These are phyloP conservation scores for Nasonia vitripennis DNA, from an alignment of 1,140 invertebrate species.

Conservation along the genomic window DNA sequence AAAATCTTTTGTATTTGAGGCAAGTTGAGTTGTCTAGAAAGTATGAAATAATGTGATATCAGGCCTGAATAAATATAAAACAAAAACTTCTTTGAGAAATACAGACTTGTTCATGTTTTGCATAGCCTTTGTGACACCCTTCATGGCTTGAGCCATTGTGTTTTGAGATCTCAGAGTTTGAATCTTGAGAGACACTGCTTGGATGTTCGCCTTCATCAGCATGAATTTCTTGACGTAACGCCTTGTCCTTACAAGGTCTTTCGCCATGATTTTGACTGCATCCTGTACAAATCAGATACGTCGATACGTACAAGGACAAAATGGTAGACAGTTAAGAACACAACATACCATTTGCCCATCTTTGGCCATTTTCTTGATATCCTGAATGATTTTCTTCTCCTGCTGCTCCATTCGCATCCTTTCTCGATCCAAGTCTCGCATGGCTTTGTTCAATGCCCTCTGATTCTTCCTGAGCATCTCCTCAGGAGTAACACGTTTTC, in stretches of 20 bases:
- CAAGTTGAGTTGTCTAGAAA: conserved; percentile 91
- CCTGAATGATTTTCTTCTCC: conserved; percentile 98
- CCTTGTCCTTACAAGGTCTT: conserved; percentile 97
- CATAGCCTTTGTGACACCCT: conserved; percentile 99
- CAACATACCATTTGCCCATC: conserved; percentile 96
- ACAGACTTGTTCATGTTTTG: conserved; percentile 95
- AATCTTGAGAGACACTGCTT: conserved; percentile 98
- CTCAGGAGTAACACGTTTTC: conserved; percentile 95
- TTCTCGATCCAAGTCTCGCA: conserved; percentile 97
- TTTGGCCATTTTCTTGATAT: conserved; percentile 99
- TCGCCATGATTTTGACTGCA: conserved; percentile 99
- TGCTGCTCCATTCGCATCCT: conserved; percentile 97
- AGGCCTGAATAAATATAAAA: background rate
- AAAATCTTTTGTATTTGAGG: conserved; percentile 99
- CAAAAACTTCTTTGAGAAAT: conserved; percentile 12
- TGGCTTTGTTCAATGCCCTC: conserved; percentile 98
- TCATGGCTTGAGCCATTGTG: conserved; percentile 99
- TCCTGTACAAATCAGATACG: conserved; percentile 80
- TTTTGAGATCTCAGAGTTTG: conserved; percentile 98
- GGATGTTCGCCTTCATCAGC: conserved; percentile 99
- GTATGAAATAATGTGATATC: background rate
- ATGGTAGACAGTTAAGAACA: background rate
- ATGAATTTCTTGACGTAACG: conserved; percentile 99
- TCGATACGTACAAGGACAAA: background rate
- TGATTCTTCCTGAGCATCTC: conserved; percentile 99